These are phyloP conservation scores for Delia radicum DNA, from an alignment of 1,140 invertebrate species.

Conservation along the genomic window DNA sequence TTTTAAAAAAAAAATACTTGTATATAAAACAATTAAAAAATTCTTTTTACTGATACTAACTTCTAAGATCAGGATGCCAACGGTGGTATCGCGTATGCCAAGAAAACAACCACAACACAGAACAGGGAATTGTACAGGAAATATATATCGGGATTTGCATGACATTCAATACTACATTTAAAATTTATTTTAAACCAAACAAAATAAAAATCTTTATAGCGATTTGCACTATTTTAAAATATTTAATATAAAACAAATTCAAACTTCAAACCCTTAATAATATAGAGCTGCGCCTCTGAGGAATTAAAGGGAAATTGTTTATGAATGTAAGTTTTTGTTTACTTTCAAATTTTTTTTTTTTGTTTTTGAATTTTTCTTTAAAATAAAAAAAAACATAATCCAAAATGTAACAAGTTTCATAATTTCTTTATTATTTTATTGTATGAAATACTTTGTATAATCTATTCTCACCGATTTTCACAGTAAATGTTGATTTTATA, in stretches of 20 bases:
- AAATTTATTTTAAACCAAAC: neutral
- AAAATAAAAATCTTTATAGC: neutral
- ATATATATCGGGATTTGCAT: neutral
- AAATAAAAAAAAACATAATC: neutral
- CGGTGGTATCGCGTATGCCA: neutral
- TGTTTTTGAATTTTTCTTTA: neutral
- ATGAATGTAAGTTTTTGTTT: constrained; percentile 12
- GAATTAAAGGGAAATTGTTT: constrained; percentile 1
- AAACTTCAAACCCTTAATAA: neutral
- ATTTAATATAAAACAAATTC: neutral
- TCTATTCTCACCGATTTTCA: constrained; percentile 15
- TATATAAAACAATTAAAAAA: neutral
- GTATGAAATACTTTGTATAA: constrained; percentile 7
- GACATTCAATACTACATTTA: neutral
- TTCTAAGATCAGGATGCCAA: neutral
- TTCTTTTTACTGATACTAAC: neutral
- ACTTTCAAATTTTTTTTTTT: neutral
- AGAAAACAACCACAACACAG: neutral
- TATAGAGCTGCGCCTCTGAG: constrained; percentile 19
- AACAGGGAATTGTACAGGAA: neutral
- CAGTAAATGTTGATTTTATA: constrained; percentile 24
- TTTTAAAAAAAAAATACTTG: too few relatives aligned
- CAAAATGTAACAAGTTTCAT: constrained; percentile 10
- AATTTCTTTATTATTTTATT: constrained; percentile 7
- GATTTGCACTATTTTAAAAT: neutral